These are phyloP conservation scores for Eclectus roratus DNA, from an alignment of 2,113 vertebrate genomes.

Conservation along the genomic window DNA sequence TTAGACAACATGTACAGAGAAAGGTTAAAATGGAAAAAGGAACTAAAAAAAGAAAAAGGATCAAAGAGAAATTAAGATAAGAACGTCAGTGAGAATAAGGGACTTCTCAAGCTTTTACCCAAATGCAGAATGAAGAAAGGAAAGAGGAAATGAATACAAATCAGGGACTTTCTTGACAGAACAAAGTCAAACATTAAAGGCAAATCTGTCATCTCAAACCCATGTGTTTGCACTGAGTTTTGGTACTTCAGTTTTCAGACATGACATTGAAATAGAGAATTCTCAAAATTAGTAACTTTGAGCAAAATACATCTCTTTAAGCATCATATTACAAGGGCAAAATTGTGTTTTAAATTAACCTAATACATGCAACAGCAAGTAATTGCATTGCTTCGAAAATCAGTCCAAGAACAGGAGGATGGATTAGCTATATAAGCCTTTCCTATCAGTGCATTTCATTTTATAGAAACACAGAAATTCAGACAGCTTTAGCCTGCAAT, in stretches of 20 bases:
- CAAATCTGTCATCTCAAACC: conserved; percentile 8
- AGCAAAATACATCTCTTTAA: neutral
- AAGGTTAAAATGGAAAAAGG: conserved; percentile 18
- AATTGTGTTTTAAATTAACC: neutral
- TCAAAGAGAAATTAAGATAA: conserved; percentile 57
- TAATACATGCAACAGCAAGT: neutral
- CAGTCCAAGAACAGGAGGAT: neutral
- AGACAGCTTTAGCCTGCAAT: neutral
- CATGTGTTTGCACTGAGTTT: conserved; percentile 4
- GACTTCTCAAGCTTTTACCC: conserved; percentile 23
- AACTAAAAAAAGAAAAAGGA: neutral
- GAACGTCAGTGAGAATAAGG: conserved; percentile 22
- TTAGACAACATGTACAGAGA: conserved; percentile 16
- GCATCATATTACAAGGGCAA: neutral
- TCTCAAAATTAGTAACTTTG: conserved; percentile 2
- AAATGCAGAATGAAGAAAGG: conserved; percentile 6
- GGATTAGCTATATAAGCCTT: neutral
- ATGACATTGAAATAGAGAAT: conserved; percentile 13
- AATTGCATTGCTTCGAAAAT: neutral
- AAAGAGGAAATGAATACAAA: conserved; percentile 47
- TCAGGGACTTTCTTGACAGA: conserved; percentile 37
- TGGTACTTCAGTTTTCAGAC: conserved; percentile 1
- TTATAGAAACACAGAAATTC: neutral
- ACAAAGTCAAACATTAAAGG: conserved; percentile 21
- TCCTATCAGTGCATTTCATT: neutral